Base-by-base conservation (phyloP, 2,113 vertebrate genomes). In the Pycnonotus jocosus region DNA sequence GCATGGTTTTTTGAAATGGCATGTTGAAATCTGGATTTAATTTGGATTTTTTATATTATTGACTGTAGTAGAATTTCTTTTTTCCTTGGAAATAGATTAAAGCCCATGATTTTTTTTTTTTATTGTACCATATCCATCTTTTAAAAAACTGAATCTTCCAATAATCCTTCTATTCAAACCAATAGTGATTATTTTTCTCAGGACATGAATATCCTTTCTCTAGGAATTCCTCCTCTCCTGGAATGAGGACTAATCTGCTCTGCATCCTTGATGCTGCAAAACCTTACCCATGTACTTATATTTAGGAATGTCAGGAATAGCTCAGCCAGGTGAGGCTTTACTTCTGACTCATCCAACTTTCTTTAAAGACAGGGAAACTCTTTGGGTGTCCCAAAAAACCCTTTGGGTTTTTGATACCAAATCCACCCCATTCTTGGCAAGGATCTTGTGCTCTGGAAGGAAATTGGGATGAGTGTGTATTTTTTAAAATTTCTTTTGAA, bases 381-480 rank as follows among this genome's bases (percentile, higher is more conserved):
- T 50, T 78, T 60, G 37, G 10, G 8, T 69, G 22, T 50, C 23
- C 25, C 13, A 23, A 20, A 20, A n/a, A n/a, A n/a, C n/a, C n/a
- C n/a, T n/a, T n/a, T n/a, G n/a, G n/a, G n/a, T n/a, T n/a, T n/a
- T 4, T 40, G 38, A 19, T 9, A 25, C 5, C n/a, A 33, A 44
- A 79, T 6, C 1, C 22, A 20, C 8, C 2, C n/a, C 11, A 9
- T 12, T 70, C 33, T 54, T 71, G 42, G 11, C 21, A 74, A 18
- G 14, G 47, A 42, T 5, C 4, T 62, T 8, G 9, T 37, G 20
- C 6, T 78, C 12, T 30, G 23, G 15, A 10, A 38, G 11, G 38
- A 53, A 28, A 38, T 51, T 3, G 37, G 20, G 5, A 11, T 11
- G 12, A 10, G 4, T 1, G 5, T 15, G 6, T 8, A 1, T 38